Percentiles rank a stretch among this genome's conserved stretches.
phyloP scores from a whole-genome alignment of 1,140 invertebrate genomes.

The Zaprionus capensis region DNA sequence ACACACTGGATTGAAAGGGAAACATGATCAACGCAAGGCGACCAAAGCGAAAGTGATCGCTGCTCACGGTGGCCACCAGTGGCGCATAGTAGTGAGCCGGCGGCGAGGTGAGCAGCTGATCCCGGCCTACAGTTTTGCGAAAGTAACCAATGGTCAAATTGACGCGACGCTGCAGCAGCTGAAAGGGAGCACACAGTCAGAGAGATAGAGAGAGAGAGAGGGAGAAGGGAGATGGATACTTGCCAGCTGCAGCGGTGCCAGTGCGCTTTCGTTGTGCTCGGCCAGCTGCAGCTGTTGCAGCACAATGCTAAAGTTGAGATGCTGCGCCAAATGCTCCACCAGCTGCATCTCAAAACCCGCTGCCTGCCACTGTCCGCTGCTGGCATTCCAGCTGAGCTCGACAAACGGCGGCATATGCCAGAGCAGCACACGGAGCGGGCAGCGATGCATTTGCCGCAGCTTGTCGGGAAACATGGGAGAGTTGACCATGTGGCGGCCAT shows the following conservation, averaged over 20 bases:
- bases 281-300: conserved; percentile 39
- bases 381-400: conserved; percentile 13
- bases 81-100: conserved; percentile 63
- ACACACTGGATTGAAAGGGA: conserved; percentile 53
- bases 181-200: neutral
- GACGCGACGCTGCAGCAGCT: conserved; percentile 38
- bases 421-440: conserved; percentile 52
- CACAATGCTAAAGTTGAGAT: conserved; percentile 57
- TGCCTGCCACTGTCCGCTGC: neutral
- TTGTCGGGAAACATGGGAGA: conserved; percentile 67
- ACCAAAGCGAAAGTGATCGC: conserved; percentile 48
- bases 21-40: conserved; percentile 48
- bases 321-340: conserved; percentile 46
- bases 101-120: conserved; percentile 48
- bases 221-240: neutral
- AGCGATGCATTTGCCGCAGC: conserved; percentile 60
- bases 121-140: conserved; percentile 39
- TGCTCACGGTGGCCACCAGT: conserved; percentile 54
- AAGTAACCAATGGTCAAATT: conserved; percentile 68
- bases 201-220: neutral
- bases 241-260: conserved; percentile 56
- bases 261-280: conserved; percentile 26
- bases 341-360: conserved; percentile 67
- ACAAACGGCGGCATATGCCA: conserved; percentile 72
- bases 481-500: conserved; percentile 45